Percentiles rank a stretch among this genome's conserved stretches.
Conservation (phyloP, 2,113 vertebrate genomes). For the Spizaetus ornatus region DNA sequence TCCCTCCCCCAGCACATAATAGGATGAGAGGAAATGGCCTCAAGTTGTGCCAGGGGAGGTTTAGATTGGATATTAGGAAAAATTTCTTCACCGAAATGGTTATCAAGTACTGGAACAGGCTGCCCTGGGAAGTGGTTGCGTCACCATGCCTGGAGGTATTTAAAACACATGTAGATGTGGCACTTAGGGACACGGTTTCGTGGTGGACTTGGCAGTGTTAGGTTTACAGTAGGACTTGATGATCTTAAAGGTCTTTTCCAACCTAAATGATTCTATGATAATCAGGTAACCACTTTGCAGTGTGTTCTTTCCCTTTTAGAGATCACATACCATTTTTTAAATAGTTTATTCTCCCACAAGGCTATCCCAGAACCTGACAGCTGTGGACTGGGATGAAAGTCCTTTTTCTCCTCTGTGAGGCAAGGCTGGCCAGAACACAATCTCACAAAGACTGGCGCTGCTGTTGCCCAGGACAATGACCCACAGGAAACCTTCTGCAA, state of each 20-base stretch:
- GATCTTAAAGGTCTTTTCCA: not conserved
- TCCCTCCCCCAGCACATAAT: fast-evolving
- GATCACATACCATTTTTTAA: not conserved
- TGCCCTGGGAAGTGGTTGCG: not conserved
- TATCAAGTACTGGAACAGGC: not conserved
- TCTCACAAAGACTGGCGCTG: not conserved
- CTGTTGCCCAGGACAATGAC: not conserved
- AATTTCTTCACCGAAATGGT: not conserved
- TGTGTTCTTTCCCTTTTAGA: not conserved
- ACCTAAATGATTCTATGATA: not conserved
- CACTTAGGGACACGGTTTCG: not conserved
- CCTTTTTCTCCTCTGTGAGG: not conserved
- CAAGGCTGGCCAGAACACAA: not conserved
- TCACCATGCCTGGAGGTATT: not conserved
- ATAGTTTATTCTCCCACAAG: not conserved
- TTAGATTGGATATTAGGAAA: not conserved
- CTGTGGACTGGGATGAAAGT: not conserved
- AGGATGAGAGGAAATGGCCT: not conserved
- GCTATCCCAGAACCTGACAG: not conserved
- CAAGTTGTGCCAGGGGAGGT: not conserved
- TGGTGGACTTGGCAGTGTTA: not conserved
- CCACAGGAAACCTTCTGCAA: not conserved
- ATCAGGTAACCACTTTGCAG: not conserved
- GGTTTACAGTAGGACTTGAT: fast-evolving
- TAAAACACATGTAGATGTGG: not conserved